These are phyloP conservation scores for Melinaea marsaeus DNA, from an alignment of 2,888 invertebrate genomes.

Conservation along the genomic window DNA sequence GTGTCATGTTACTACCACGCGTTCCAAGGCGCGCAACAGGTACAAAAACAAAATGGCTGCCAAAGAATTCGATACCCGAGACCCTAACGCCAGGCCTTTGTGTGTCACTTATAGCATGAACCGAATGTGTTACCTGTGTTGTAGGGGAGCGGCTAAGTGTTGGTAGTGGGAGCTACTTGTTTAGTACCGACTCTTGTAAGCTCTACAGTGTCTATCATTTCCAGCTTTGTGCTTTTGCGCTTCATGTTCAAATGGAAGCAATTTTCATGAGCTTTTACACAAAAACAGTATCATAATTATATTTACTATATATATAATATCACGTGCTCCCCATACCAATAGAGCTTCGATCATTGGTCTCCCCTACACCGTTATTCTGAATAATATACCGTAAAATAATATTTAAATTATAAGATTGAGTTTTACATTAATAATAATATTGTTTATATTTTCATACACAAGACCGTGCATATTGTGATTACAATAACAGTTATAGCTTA, in stretches of 20 bases:
- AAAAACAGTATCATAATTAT: not conserved
- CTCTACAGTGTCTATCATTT: constrained; percentile 14
- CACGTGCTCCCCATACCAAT: constrained; percentile 7
- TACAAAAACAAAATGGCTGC: constrained; percentile 70
- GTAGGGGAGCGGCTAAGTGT: constrained; percentile 24
- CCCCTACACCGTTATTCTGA: not conserved
- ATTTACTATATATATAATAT: not conserved
- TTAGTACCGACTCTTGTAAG: not conserved
- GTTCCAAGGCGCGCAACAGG: constrained; percentile 99
- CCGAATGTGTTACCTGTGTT: constrained; percentile 36
- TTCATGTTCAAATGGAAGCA: constrained; percentile 15
- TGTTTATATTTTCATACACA: not conserved
- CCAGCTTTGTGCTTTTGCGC: constrained; percentile 26
- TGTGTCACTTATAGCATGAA: constrained; percentile 75
- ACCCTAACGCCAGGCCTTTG: constrained; percentile 70
- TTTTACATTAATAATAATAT: not conserved
- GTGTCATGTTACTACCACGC: constrained; percentile 99
- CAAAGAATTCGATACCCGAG: constrained; percentile 53
- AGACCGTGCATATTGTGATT: not conserved
- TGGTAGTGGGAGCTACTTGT: constrained; percentile 27
- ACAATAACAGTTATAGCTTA: constrained; percentile 1
- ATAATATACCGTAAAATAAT: not conserved
- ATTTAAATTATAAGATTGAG: not conserved
- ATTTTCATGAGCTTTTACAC: constrained; percentile 1
- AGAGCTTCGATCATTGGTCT: not conserved